These are phyloP conservation scores for Cheilosia variabilis DNA, from an alignment of 2,888 invertebrate species.

Conservation along the genomic window DNA sequence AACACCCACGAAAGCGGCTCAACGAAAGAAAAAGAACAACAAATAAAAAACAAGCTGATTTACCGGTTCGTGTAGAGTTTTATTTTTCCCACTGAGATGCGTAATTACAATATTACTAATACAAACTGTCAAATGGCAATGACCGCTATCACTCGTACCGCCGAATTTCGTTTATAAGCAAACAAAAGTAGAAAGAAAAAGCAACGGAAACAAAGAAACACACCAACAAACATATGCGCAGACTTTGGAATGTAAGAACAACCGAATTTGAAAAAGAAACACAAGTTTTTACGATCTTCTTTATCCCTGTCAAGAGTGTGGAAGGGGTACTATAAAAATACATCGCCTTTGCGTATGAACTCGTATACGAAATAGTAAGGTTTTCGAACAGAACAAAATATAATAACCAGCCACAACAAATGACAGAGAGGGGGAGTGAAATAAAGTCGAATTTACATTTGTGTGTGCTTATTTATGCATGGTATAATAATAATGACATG, in stretches of 20 bases:
- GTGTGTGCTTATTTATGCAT: background rate
- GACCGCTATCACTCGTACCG: conserved; percentile 64
- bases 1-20: conserved; percentile 22
- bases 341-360: background rate
- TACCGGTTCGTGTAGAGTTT: conserved; percentile 46
- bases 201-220: conserved; percentile 50
- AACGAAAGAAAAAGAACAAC: background rate
- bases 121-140: conserved; percentile 71
- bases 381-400: background rate
- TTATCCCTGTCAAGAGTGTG: conserved; percentile 30
- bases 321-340: conserved; percentile 18
- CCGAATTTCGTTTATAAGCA: conserved; percentile 50
- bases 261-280: conserved; percentile 38
- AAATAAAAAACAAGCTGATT: conserved; percentile 13
- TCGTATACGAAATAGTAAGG: background rate
- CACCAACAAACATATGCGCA: conserved; percentile 35
- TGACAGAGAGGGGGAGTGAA: conserved; percentile 27
- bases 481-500: conserved; percentile 48
- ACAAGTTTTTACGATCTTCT: conserved; percentile 58
- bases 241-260: conserved; percentile 64
- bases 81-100: conserved; percentile 23
- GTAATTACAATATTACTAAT: conserved; percentile 65
- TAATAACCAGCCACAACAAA: conserved; percentile 57
- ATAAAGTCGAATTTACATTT: conserved; percentile 6
- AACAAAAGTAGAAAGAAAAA: conserved; percentile 29